Conservation (phyloP, 2,888 invertebrate species). For the Eumerus sabulonum region DNA sequence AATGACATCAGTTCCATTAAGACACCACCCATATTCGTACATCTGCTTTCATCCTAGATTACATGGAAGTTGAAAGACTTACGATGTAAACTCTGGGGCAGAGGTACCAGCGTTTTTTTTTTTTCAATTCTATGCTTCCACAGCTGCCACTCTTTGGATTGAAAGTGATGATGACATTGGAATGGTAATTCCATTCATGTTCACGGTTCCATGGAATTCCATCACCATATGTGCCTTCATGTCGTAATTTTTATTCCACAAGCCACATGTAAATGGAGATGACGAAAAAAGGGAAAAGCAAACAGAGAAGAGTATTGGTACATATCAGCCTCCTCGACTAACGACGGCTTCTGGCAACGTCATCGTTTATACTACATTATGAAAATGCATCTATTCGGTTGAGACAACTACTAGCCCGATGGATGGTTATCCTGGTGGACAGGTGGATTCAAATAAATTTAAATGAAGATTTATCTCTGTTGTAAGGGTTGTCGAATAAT, state of each 20-base stretch:
- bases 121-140: constrained; percentile 24
- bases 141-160: constrained; percentile 38
- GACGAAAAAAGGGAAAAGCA: constrained; percentile 2
- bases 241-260: constrained; percentile 32
- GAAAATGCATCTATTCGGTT: too few relatives aligned
- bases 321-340: too few relatives aligned
- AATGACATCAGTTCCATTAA: too few relatives aligned
- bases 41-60: too few relatives aligned
- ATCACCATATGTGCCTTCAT: constrained; percentile 11
- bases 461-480: constrained; percentile 55
- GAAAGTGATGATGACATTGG: constrained; percentile 46
- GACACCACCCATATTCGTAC: too few relatives aligned
- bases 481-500: background rate
- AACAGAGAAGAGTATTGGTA: too few relatives aligned
- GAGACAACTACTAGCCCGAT: constrained; percentile 20
- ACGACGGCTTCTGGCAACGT: background rate
- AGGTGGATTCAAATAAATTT: constrained; percentile 29
- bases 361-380: constrained; percentile 4
- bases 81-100: too few relatives aligned
- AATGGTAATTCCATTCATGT: constrained; percentile 44
- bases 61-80: too few relatives aligned
- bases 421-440: constrained; percentile 30
- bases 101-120: too few relatives aligned
- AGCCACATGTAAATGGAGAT: constrained; percentile 10
- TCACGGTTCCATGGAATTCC: constrained; percentile 7